Conservation (phyloP, 23 tunicate species). For the Diplosoma virens region DNA sequence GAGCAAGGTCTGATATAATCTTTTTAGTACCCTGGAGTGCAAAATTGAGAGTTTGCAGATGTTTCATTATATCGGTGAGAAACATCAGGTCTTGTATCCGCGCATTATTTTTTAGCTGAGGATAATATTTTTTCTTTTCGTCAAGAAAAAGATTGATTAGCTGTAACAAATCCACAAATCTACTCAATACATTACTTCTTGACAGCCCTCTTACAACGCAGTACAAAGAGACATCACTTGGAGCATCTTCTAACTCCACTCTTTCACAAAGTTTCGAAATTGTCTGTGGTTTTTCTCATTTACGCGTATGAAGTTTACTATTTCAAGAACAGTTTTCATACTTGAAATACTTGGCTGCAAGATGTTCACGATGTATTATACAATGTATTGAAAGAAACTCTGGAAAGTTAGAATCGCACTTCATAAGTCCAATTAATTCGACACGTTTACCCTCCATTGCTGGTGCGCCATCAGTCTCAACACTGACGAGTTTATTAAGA, state of each 20-base stretch:
- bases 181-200: slow-evolving; percentile 21
- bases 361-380: neutral
- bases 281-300: slow-evolving; percentile 35
- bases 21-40: slow-evolving; percentile 32
- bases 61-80: slow-evolving; percentile 25
- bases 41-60: slow-evolving; percentile 17
- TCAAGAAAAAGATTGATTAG: slow-evolving; percentile 20
- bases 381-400: neutral
- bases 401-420: neutral
- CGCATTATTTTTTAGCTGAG: slow-evolving; percentile 18
- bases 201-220: slow-evolving; percentile 25
- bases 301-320: slow-evolving; percentile 27
- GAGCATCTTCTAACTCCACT: slow-evolving; percentile 39
- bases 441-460: neutral
- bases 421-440: neutral
- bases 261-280: slow-evolving; percentile 33
- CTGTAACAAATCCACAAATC: slow-evolving; percentile 23
- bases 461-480: neutral
- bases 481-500: neutral
- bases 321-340: slow-evolving; percentile 36
- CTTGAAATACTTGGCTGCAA: neutral
- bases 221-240: slow-evolving; percentile 2
- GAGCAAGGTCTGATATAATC: slow-evolving; percentile 31
- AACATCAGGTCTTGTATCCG: slow-evolving; percentile 29
- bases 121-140: slow-evolving; percentile 8